Conservation (phyloP, 2,797 vertebrate species). For the Lutjanus argentimaculatus region DNA sequence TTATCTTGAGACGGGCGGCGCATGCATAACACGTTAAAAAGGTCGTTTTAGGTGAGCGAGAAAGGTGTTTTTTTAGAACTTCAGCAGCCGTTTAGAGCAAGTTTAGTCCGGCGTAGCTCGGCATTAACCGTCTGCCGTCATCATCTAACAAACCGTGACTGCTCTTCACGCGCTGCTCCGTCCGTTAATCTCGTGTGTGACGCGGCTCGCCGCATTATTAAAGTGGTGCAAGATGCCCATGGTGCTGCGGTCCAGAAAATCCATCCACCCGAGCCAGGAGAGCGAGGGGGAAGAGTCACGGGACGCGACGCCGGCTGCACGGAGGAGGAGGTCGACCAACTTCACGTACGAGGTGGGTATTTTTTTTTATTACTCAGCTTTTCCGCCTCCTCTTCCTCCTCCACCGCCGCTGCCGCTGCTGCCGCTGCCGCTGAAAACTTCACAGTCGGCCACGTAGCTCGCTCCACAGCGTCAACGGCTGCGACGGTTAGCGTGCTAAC, state of each 20-base stretch:
- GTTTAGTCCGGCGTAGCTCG: background rate
- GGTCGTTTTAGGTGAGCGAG: accelerated
- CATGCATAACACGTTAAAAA: background rate
- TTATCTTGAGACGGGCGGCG: no score
- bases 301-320: background rate
- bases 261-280: background rate
- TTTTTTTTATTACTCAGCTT: conserved; percentile 71
- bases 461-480: conserved; percentile 45
- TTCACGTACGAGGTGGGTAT: conserved; percentile 73
- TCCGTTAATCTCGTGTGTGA: conserved; percentile 29
- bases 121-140: background rate
- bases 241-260: conserved; percentile 65
- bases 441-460: conserved; percentile 79
- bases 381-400: conserved; percentile 81
- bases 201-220: conserved; percentile 27
- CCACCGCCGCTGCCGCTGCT: no score
- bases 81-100: accelerated
- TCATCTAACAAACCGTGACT: background rate
- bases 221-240: conserved; percentile 65
- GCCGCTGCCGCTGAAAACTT: conserved; percentile 47
- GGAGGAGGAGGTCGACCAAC: conserved; percentile 53
- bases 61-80: background rate
- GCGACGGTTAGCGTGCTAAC: conserved; percentile 39
- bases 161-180: background rate
- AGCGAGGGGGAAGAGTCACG: background rate